Conservation (phyloP, 2,888 invertebrate species). For the Lasioglossum pauxillum region DNA sequence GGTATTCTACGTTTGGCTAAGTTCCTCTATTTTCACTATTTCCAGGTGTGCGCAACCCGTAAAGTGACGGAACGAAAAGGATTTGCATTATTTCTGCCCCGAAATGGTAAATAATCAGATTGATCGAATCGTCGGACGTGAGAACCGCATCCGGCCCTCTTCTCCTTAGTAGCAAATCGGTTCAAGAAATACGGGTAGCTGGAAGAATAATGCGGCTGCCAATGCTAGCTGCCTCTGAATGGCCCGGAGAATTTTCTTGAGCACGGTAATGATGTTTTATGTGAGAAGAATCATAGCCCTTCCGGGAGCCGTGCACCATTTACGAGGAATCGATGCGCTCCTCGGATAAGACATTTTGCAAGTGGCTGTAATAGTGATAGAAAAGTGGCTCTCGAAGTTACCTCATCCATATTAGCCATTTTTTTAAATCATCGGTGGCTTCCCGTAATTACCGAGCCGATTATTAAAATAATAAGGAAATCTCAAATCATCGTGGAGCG, state of each 20-base stretch:
- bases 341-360: slow-evolving; percentile 38
- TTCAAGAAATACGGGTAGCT: slow-evolving; percentile 30
- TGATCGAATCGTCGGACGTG: slow-evolving; percentile 49
- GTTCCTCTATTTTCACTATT: not conserved
- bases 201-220: slow-evolving; percentile 45
- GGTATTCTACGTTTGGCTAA: not conserved
- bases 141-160: slow-evolving; percentile 53
- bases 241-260: slow-evolving; percentile 33
- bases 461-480: slow-evolving; percentile 5
- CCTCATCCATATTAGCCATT: not conserved
- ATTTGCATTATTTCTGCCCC: not conserved
- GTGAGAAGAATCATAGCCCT: slow-evolving; percentile 38
- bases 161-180: slow-evolving; percentile 34
- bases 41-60: not conserved
- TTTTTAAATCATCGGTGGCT: not conserved
- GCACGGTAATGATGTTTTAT: slow-evolving; percentile 50
- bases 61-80: not conserved
- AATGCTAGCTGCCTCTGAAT: slow-evolving; percentile 42
- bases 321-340: slow-evolving; percentile 31
- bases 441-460: not conserved
- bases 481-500: not conserved
- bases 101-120: slow-evolving; percentile 57
- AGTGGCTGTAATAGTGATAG: not conserved
- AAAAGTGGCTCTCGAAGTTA: not conserved
- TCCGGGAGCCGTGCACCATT: slow-evolving; percentile 35